Evolutionary conservation across 2,888 invertebrate genomes (phyloP).

Genomic region (Lasioglossum villosulum): DNA sequence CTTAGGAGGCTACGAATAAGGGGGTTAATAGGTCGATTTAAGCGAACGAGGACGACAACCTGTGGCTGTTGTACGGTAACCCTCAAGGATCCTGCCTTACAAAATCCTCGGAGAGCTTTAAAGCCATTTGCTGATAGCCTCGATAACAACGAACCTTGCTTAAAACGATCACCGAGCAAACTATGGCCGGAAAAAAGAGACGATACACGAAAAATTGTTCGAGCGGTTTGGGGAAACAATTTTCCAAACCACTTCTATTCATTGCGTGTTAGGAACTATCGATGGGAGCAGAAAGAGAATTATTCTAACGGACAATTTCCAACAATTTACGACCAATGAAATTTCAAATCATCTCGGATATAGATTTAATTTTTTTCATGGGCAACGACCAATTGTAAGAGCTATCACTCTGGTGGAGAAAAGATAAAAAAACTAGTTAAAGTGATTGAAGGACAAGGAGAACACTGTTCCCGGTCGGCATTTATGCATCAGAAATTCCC

Average conservation of each 20-base stretch:
- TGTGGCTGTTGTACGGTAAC: slow-evolving; percentile 69
- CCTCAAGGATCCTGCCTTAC: slow-evolving; percentile 61
- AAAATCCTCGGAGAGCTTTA: slow-evolving; percentile 53
- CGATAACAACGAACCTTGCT: slow-evolving; percentile 34
- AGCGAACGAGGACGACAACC: slow-evolving; percentile 71
- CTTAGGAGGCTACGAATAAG: slow-evolving; percentile 51
- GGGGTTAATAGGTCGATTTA: slow-evolving; percentile 68
- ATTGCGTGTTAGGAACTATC: not conserved
- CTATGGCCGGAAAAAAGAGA: not conserved
- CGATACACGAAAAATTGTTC: not conserved
- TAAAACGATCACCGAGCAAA: slow-evolving; percentile 26
- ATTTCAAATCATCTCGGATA: not conserved
- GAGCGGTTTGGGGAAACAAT: not conserved
- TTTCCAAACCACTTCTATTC: not conserved
- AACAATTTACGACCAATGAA: not conserved
- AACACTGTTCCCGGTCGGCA: not conserved
- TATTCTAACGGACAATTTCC: not conserved
- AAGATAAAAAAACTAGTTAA: not conserved
- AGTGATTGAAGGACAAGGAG: not conserved
- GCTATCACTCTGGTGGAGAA: not conserved
- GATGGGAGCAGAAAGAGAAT: not conserved
- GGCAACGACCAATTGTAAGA: not conserved
- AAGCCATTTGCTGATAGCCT: slow-evolving; percentile 43
- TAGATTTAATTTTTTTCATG: not conserved
- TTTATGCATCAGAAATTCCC: slow-evolving; percentile 17